Evolutionary conservation across 53 echinoderm and acorn worm species (phyloP).

Genomic region (Actinopyga echinites): DNA sequence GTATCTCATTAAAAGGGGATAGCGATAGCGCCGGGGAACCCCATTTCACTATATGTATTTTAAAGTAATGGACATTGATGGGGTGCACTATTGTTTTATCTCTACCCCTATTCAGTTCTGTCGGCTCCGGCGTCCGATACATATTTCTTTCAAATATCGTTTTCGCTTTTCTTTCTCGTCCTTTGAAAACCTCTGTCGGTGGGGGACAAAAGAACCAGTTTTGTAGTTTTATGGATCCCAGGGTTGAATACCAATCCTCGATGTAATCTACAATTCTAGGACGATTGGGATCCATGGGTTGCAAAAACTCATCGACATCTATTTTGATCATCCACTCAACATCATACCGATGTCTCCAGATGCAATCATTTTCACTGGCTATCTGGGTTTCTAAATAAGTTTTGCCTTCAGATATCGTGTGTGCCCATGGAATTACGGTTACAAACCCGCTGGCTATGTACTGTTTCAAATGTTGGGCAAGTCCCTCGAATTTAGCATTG

Average conservation of each 20-base stretch:
- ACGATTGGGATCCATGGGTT: constrained; percentile 66
- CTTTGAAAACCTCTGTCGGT: background rate
- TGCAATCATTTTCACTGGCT: constrained; percentile 71
- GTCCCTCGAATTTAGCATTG: constrained; percentile 40
- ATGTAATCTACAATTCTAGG: constrained; percentile 8
- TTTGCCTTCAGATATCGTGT: constrained; percentile 43
- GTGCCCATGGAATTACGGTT: constrained; percentile 67
- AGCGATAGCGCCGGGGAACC: constrained; percentile 58
- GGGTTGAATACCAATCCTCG: background rate
- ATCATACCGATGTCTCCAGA: constrained; percentile 57
- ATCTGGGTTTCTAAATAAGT: constrained; percentile 75
- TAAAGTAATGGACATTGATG: constrained; percentile 66
- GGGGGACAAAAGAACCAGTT: constrained; percentile 72
- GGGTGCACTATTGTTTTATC: constrained; percentile 67
- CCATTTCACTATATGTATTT: constrained; percentile 66
- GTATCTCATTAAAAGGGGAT: constrained; percentile 52
- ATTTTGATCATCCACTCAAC: constrained; percentile 69
- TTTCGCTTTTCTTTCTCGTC: background rate
- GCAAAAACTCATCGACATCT: constrained; percentile 78
- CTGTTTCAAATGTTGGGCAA: background rate
- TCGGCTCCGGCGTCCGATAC: constrained; percentile 41
- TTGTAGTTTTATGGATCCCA: constrained; percentile 55
- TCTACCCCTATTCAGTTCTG: constrained; percentile 53
- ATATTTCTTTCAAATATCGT: constrained; percentile 57
- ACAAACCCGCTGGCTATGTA: constrained; percentile 59